A percentile compares a stretch with the other conserved stretches of the same genome.
Conservation (phyloP, 2,113 vertebrate genomes). For the Oriolus oriolus region DNA sequence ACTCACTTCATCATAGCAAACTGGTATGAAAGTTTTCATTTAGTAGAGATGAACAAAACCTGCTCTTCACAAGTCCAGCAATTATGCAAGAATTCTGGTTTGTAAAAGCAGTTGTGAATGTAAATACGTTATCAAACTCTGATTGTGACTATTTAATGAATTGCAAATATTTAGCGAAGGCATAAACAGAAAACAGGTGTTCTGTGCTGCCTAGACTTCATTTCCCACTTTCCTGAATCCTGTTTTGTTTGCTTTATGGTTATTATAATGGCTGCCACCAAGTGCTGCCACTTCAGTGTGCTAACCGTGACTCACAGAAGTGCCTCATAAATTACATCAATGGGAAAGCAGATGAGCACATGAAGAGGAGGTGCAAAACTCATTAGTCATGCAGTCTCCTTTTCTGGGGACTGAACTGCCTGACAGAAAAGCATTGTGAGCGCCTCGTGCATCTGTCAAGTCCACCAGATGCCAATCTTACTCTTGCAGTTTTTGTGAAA, state of each 20-base stretch:
- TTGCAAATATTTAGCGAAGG: not conserved
- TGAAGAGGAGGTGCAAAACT: constrained; percentile 2
- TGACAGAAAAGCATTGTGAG: constrained; percentile 25
- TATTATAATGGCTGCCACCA: not conserved
- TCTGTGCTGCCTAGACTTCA: not conserved
- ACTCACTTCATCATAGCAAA: not conserved
- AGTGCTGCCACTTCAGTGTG: not conserved
- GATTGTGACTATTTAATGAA: not conserved
- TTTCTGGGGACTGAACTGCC: constrained; percentile 39
- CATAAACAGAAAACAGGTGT: not conserved
- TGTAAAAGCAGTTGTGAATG: not conserved
- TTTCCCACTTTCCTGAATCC: not conserved
- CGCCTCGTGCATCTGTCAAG: constrained; percentile 18
- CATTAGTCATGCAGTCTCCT: constrained; percentile 22
- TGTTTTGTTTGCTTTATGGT: constrained; percentile 7
- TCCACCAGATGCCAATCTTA: constrained; percentile 53
- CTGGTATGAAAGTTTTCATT: not conserved
- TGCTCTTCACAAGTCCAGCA: not conserved
- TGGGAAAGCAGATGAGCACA: not conserved
- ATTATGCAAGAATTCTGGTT: not conserved
- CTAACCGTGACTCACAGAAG: constrained; percentile 6
- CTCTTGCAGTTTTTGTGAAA: not conserved
- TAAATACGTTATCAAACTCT: not conserved
- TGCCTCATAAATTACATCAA: constrained; percentile 34
- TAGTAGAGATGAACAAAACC: not conserved